phyloP scores from a whole-genome alignment of 2,113 vertebrate species.

The Amphiprion percula region DNA sequence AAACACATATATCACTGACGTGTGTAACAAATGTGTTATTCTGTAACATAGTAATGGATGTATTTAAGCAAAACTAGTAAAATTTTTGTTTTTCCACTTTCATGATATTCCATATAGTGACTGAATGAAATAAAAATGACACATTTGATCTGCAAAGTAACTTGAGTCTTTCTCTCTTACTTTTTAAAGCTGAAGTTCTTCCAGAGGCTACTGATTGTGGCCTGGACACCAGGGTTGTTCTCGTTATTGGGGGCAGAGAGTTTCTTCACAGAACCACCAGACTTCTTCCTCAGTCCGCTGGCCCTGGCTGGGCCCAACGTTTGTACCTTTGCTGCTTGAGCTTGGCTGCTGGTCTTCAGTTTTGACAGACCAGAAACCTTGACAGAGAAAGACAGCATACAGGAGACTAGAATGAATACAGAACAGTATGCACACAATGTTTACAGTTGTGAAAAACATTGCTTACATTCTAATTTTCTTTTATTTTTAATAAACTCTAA shows the following conservation, averaged over 20 bases:
- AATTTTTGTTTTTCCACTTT: too few relatives aligned
- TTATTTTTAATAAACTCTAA: too few relatives aligned
- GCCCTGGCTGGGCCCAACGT: constrained; percentile 85
- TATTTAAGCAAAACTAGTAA: too few relatives aligned
- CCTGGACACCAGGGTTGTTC: constrained; percentile 89
- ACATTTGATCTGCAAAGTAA: not conserved
- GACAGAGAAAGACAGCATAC: not conserved
- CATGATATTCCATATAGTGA: too few relatives aligned
- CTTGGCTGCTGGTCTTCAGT: constrained; percentile 64
- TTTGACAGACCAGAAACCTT: constrained; percentile 89
- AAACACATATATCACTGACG: too few relatives aligned
- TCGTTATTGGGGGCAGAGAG: constrained; percentile 80
- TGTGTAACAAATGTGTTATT: too few relatives aligned
- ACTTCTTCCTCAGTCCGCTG: constrained; percentile 90
- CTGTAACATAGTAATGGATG: too few relatives aligned
- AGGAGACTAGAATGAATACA: not conserved
- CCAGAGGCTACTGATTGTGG: constrained; percentile 91
- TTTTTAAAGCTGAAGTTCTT: constrained; percentile 93
- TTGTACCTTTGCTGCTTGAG: constrained; percentile 76
- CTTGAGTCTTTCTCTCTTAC: constrained; percentile 65
- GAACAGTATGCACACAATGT: not conserved
- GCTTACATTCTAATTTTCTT: too few relatives aligned
- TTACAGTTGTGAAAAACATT: too few relatives aligned
- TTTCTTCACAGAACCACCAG: constrained; percentile 74
- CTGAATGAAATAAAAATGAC: too few relatives aligned